A percentile compares a stretch with the other conserved stretches of the same genome.
Evolutionary conservation across 2,797 vertebrate species (phyloP).

Genomic region (Luscinia luscinia): DNA sequence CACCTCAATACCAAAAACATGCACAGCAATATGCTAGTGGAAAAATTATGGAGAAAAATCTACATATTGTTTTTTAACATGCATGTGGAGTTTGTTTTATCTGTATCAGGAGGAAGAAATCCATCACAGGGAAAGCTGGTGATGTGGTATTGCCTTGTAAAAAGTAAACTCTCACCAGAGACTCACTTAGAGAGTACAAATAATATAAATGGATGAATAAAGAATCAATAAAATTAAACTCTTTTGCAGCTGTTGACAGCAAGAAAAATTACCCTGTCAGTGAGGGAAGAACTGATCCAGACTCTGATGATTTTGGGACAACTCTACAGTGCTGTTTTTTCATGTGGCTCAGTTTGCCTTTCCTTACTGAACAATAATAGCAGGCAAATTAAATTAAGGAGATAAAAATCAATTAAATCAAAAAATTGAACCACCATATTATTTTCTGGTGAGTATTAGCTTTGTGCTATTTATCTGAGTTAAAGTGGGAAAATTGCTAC

Average conservation of each 20-base stretch:
- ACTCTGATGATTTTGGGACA: neutral
- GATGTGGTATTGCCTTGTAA: neutral
- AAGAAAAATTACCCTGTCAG: slow-evolving; percentile 29
- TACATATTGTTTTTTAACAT: neutral
- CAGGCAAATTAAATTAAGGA: neutral
- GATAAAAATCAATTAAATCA: neutral
- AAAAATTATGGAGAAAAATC: neutral
- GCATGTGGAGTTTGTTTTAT: neutral
- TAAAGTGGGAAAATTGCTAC: neutral
- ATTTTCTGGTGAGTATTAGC: neutral
- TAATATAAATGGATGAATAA: slow-evolving; percentile 5
- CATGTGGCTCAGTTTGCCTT: neutral
- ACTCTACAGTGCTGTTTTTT: neutral
- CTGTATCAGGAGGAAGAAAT: neutral
- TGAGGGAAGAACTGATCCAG: neutral
- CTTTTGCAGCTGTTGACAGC: neutral
- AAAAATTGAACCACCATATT: neutral
- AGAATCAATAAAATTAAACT: slow-evolving; percentile 34
- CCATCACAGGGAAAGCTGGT: neutral
- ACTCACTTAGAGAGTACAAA: neutral
- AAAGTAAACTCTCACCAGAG: neutral
- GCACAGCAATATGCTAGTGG: neutral
- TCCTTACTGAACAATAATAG: neutral
- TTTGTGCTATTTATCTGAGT: neutral
- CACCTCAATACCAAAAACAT: neutral